Base-by-base conservation (phyloP, 2,888 invertebrate genomes). In the Hypomecis atomaria region DNA sequence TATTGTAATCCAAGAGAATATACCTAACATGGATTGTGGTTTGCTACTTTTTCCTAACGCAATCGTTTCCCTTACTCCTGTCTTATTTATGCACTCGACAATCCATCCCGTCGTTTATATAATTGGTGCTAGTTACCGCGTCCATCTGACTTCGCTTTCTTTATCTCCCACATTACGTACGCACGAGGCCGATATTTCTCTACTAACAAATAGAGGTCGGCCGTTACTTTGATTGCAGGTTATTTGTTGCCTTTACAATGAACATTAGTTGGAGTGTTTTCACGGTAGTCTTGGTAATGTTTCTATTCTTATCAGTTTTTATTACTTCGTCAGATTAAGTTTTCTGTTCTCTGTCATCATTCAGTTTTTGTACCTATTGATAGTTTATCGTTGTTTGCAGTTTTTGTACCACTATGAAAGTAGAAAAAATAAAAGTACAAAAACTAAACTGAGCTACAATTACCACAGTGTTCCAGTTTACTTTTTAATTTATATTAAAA, bases 201-300 rank as follows among this genome's bases (percentile, higher is more conserved):
- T 77, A 78, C 82, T 85, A 86, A 91, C 86, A 88, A 91, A 92
- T 90, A 82, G 89, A 86, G 89, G 89, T 87, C 83, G 88, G 82
- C 86, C 87, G 88, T 89, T 88, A 88, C 88, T 89, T 89, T 90
- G 92, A 92, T 91, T 89, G 86, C 83, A 81, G 83, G 89, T 83
- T 88, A 86, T 92, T 92, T 91, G 92, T 90, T 91, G 86, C 89
- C 83, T 89, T 87, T 90, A 88, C 90, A 90, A 89, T 87, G 85
- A 82, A 84, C 89, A 91, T 92, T 90, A 91, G 90, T 83, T 80
- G 69, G 71, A 76, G 76, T 73, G 76, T 78, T 82, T 78, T 78
- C 75, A 76, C 76, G 77, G 76, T 78, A 77, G 77, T 73, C 73
- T 76, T 75, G 70, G 74, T 71, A 23, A 23, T 23, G 23, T 23